Base-by-base conservation (phyloP, 1,140 invertebrate genomes). In the Copidosoma floridanum region DNA sequence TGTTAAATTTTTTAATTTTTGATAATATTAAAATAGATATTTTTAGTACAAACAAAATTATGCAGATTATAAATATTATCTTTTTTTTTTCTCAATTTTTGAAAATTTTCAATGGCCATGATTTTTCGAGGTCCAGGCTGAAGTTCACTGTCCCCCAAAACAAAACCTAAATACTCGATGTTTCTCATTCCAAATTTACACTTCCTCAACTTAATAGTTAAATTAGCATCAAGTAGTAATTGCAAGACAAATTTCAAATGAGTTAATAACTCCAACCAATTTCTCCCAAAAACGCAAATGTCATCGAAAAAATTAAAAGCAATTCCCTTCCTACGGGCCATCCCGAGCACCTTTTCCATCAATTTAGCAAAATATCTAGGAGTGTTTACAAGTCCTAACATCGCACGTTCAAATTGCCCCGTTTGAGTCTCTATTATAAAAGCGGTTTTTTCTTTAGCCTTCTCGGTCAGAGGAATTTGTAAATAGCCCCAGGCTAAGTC, bases 131-230 rank as follows among this genome's bases (percentile, higher is more conserved):
- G 21, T 11, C 66, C 66, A 11, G 68, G 66, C 56, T 41, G 32
- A 8, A 68, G 56, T 10, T 51, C 60, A 20, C 48, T 35, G 10
- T 44, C 41, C 5, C 53, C 52, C 20, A 70, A 43, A 53, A 62
- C 57, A 51, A 47, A 63, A 16, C 66, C 70, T 6, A 70, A 62
- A 59, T 64, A 70, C 21, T 67, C 51, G 10, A 75, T 65, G 35
- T 67, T 12, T 3, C 24, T 53, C 37, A 59, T 23, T n/a, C 64
- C 50, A 41, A 75, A 74, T 24, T 43, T 23, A 58, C 70, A 71
- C 55, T 75, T 74, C 10, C 41, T 51, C 2, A 63, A 47, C 35
- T 70, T 70, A 4, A 75, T 7, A 5, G 68, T 71, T 21, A 78
- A 66, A 8, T 66, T 65, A 8, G 66, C 55, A 7, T 40, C 3